Evolutionary conservation across 2,113 vertebrate genomes (phyloP), one percentile per base, ranked within the genome.

Genomic region (Cololabis saira): DNA sequence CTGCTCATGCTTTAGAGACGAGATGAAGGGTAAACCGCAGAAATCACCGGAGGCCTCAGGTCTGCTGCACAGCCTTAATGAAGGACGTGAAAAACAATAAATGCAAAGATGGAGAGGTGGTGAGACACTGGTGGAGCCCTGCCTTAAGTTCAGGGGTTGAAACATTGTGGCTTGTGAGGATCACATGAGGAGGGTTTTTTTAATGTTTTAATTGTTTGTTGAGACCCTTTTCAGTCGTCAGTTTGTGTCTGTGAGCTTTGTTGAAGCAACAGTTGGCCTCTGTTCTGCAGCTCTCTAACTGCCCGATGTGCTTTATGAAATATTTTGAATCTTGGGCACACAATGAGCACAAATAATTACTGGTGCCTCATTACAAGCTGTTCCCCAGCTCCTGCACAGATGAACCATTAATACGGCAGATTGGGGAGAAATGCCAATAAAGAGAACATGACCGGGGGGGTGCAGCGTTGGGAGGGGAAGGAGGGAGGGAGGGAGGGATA

Each of bases 381-480:
- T 74, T 88, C 82, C 67, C 67, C 68, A 37, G 83, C 82, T 83
- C 83, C 81, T 70, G 74, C 88, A 82, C 90, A 90, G 79, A 86
- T 88, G 82, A 88, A 90, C 91, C 87, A 91, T 90, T 91, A 89
- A 92, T 91, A 81, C 84, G 85, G 84, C 90, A 92, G 89, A 87
- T 85, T 88, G 87, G 78, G 81, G 79, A 86, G 84, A 80, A 87
- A 91, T 71, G 82, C 83, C 87, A 90, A 81, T 85, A 86, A 89
- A 90, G 72, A 67, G 78, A 86, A 83, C 77, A 74, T 56, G 80
- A 75, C 89, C 84, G 17, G 71, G 81, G 81, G 89, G 90, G 82
- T 16, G 61, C 47, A 66, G 71, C 54, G 67, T 11, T 21, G 52
- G 22, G 33, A 19, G 61, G 47, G 21, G 30, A 51, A 22, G 37